phyloP scores from a whole-genome alignment of 2,888 invertebrate genomes.

The Cephalotes varians region DNA sequence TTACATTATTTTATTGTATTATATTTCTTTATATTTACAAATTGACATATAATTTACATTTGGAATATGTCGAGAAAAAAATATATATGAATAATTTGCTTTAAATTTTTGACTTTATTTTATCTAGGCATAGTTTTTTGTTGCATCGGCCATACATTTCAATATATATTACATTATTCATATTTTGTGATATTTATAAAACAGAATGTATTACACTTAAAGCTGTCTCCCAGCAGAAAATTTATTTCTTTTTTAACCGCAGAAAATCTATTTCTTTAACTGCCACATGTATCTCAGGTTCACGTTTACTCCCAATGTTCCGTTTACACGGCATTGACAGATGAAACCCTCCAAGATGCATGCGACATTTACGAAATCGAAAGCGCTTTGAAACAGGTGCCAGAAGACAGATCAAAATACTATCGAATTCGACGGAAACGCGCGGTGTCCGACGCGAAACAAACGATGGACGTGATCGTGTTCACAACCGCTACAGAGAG shows the following conservation, averaged over 20 bases:
- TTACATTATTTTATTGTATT: neutral
- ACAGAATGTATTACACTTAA: neutral
- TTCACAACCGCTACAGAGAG: constrained; percentile 7
- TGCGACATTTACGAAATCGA: constrained; percentile 45
- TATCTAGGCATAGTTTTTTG: neutral
- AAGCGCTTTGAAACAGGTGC: constrained; percentile 42
- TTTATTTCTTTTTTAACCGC: constrained; percentile 38
- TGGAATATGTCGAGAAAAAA: neutral
- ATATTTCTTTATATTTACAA: neutral
- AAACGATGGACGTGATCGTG: constrained; percentile 63
- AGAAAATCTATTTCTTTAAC: constrained; percentile 35
- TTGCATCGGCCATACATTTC: neutral
- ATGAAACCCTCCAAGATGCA: constrained; percentile 47
- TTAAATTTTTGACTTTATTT: neutral
- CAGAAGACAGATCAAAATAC: constrained; percentile 52
- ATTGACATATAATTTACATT: neutral
- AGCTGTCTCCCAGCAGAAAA: neutral
- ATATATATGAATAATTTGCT: neutral
- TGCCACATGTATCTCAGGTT: constrained; percentile 28
- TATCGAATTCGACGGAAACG: constrained; percentile 54
- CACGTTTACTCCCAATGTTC: constrained; percentile 38
- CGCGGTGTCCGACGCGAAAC: constrained; percentile 25
- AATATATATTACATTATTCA: neutral
- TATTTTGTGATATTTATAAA: neutral
- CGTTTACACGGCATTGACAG: constrained; percentile 48